These are phyloP conservation scores for Napeogenes sylphis DNA, from an alignment of 2,888 invertebrate genomes.

Conservation along the genomic window DNA sequence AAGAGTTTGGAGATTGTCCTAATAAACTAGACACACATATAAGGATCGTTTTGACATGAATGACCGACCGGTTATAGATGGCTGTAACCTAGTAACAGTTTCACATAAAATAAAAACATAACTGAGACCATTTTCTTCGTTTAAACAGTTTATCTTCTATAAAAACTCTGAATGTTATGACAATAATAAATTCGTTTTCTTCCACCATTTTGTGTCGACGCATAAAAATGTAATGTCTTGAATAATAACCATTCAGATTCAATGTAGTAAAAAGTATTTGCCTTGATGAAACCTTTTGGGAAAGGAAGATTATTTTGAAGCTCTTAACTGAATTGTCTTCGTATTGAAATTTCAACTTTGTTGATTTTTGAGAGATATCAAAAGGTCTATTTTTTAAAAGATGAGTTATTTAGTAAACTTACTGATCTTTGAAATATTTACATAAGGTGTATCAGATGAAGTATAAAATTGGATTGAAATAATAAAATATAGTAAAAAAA, in stretches of 20 bases:
- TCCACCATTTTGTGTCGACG: constrained; percentile 38
- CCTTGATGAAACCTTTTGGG: constrained; percentile 29
- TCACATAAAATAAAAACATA: constrained; percentile 37
- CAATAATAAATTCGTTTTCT: constrained; percentile 50
- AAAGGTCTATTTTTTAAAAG: too few relatives aligned
- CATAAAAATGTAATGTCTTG: constrained; percentile 46
- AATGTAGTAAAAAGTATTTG: constrained; percentile 34
- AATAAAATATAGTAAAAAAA: too few relatives aligned
- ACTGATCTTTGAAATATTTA: not conserved
- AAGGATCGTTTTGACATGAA: constrained; percentile 27
- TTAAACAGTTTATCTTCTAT: constrained; percentile 52
- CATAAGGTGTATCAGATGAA: too few relatives aligned
- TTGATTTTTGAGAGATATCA: not conserved
- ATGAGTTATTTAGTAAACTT: not conserved
- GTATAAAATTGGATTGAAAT: too few relatives aligned
- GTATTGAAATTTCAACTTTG: constrained; percentile 2
- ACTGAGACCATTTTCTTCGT: constrained; percentile 41
- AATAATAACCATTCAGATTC: constrained; percentile 44
- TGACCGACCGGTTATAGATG: constrained; percentile 28
- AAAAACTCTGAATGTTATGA: constrained; percentile 51
- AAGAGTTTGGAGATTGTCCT: constrained; percentile 10
- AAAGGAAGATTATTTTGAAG: constrained; percentile 16
- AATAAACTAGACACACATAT: constrained; percentile 26
- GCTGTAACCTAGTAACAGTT: constrained; percentile 34
- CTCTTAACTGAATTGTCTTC: constrained; percentile 5